Conservation (phyloP, 2,888 invertebrate genomes). For the Tetragnatha montana region DNA sequence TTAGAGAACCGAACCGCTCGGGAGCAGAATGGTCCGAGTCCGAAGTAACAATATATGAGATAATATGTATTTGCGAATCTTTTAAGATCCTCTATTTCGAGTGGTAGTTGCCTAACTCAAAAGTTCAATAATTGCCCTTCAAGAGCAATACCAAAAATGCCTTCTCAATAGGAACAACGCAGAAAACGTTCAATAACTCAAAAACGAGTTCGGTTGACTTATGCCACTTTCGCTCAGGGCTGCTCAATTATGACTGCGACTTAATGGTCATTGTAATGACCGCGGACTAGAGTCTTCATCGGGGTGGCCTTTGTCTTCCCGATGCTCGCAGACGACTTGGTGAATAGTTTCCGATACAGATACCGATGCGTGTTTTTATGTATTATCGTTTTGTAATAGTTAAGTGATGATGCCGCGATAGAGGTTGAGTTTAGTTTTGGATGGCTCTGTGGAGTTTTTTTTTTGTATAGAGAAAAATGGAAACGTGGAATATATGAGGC, state of each 20-base stretch:
- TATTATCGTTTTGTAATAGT: not conserved
- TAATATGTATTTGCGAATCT: too few species aligned
- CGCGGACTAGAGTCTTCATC: constrained; percentile 35
- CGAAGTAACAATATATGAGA: too few species aligned
- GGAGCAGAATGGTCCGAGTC: too few species aligned
- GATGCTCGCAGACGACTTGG: constrained; percentile 8
- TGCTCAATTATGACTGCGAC: constrained; percentile 26
- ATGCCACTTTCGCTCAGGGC: too few species aligned
- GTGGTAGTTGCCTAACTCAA: too few species aligned
- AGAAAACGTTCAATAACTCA: too few species aligned
- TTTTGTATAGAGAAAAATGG: not conserved
- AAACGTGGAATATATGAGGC: too few species aligned
- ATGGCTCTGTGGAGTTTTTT: not conserved
- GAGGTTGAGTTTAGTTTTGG: not conserved
- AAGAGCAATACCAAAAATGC: too few species aligned
- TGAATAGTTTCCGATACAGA: not conserved
- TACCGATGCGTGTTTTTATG: not conserved
- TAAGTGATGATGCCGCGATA: not conserved
- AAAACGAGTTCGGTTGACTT: too few species aligned
- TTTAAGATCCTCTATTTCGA: too few species aligned
- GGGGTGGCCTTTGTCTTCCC: constrained; percentile 13
- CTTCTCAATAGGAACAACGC: too few species aligned
- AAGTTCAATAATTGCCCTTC: too few species aligned
- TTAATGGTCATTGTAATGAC: constrained; percentile 65
- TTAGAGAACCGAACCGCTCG: not conserved